phyloP scores from a whole-genome alignment of 2,113 vertebrate species.

The Oreotrochilus melanogaster region DNA sequence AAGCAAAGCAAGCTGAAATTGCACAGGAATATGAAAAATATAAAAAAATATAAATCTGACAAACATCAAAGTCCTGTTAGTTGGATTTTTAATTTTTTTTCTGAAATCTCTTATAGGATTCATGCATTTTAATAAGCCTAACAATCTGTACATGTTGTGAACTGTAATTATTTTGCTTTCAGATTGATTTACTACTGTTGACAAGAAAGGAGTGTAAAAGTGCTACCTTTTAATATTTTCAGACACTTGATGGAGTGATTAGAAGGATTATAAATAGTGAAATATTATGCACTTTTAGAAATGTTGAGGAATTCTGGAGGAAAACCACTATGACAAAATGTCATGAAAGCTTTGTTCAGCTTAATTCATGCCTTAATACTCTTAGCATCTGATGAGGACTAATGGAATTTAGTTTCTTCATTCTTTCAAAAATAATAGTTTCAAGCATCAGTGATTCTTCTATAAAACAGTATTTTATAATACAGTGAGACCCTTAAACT shows the following conservation, averaged over 20 bases:
- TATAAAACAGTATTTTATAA: not conserved
- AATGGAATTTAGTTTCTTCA: not conserved
- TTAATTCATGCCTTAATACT: not conserved
- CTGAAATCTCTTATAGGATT: not conserved
- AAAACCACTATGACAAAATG: not conserved
- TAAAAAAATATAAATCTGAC: not conserved
- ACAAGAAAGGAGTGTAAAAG: not conserved
- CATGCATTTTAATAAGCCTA: not conserved
- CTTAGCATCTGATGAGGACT: not conserved
- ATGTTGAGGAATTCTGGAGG: not conserved
- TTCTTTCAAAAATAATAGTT: not conserved
- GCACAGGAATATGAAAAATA: not conserved
- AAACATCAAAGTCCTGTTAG: not conserved
- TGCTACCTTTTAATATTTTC: not conserved
- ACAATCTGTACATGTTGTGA: not conserved
- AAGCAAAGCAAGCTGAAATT: not conserved
- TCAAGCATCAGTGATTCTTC: not conserved
- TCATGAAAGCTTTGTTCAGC: not conserved
- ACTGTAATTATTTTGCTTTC: not conserved
- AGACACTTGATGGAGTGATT: not conserved
- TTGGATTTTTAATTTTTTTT: rapidly evolving
- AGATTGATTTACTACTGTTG: not conserved
- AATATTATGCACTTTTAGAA: not conserved
- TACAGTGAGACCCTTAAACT: not conserved
- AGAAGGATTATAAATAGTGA: not conserved